Evolutionary conservation across 2,113 vertebrate species (phyloP).

Genomic region (Phaethon lepturus): DNA sequence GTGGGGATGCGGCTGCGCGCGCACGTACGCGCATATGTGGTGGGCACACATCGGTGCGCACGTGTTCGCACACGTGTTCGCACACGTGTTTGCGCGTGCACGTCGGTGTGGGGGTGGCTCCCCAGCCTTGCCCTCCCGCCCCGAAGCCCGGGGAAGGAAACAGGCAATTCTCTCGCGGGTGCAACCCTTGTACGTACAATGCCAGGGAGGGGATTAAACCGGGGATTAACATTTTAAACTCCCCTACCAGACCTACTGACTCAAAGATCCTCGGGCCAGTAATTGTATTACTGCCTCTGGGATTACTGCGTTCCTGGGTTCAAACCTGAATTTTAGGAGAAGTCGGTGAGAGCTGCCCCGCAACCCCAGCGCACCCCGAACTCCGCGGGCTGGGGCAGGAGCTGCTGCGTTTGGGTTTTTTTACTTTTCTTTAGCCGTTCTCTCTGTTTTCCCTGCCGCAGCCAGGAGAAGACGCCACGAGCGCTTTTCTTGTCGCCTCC

Average conservation of each 20-base stretch:
- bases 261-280: slow-evolving; percentile 79
- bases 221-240: slow-evolving; percentile 92
- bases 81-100: not conserved
- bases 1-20: fast-evolving
- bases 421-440: not conserved
- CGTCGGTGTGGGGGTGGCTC: fast-evolving
- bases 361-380: not conserved
- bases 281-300: slow-evolving; percentile 82
- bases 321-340: slow-evolving; percentile 80
- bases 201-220: slow-evolving; percentile 84
- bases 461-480: slow-evolving; percentile 28
- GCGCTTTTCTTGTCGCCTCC: slow-evolving; percentile 69
- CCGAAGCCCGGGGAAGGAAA: slow-evolving; percentile 23
- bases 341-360: slow-evolving; percentile 11
- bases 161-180: slow-evolving; percentile 56
- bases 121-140: not conserved
- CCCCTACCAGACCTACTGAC: slow-evolving; percentile 82
- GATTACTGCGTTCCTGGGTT: slow-evolving; percentile 75
- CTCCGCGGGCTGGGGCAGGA: not conserved
- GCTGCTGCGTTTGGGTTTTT: fast-evolving
- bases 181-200: slow-evolving; percentile 66
- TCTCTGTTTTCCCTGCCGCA: not conserved
- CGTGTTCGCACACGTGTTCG: not conserved
- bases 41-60: fast-evolving
- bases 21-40: fast-evolving